These are phyloP conservation scores for Pungitius pungitius DNA, from an alignment of 2,113 vertebrate species.

Conservation along the genomic window DNA sequence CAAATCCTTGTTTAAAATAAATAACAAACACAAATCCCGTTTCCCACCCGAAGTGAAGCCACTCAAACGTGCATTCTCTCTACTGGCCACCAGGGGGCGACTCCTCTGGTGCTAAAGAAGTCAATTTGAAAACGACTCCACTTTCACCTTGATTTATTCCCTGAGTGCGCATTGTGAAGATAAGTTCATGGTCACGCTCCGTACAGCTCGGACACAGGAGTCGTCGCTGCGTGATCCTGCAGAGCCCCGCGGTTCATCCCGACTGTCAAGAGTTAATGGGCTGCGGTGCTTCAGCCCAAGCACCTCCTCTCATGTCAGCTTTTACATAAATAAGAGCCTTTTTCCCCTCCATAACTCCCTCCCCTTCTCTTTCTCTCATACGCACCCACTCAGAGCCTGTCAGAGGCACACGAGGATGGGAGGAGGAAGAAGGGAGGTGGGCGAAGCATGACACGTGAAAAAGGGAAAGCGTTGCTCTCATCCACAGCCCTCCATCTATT, in stretches of 20 bases:
- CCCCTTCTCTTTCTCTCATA: slow-evolving; percentile 75
- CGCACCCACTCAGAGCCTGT: slow-evolving; percentile 85
- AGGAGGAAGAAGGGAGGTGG: slow-evolving; percentile 78
- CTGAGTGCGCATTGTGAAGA: too few species aligned
- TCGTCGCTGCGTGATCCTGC: slow-evolving; percentile 3
- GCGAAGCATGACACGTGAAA: slow-evolving; percentile 83
- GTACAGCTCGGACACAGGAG: neutral
- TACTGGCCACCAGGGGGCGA: neutral
- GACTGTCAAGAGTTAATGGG: slow-evolving; percentile 65
- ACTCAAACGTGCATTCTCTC: neutral
- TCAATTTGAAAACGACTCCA: neutral
- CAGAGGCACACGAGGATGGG: slow-evolving; percentile 80
- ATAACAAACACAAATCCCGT: too few species aligned
- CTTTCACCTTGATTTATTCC: neutral
- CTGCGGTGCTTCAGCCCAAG: slow-evolving; percentile 69
- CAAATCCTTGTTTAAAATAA: too few species aligned
- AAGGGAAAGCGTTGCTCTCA: slow-evolving; percentile 73
- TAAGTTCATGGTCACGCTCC: too few species aligned
- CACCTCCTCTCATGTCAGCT: slow-evolving; percentile 79
- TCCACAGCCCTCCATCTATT: slow-evolving; percentile 65
- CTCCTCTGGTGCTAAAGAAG: neutral
- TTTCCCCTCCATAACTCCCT: slow-evolving; percentile 72
- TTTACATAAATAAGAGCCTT: slow-evolving; percentile 83
- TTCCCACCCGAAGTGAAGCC: too few species aligned
- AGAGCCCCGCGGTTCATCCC: slow-evolving; percentile 1